Base-by-base conservation (phyloP, 2,797 vertebrate genomes). In the Manis crassicaudata region DNA sequence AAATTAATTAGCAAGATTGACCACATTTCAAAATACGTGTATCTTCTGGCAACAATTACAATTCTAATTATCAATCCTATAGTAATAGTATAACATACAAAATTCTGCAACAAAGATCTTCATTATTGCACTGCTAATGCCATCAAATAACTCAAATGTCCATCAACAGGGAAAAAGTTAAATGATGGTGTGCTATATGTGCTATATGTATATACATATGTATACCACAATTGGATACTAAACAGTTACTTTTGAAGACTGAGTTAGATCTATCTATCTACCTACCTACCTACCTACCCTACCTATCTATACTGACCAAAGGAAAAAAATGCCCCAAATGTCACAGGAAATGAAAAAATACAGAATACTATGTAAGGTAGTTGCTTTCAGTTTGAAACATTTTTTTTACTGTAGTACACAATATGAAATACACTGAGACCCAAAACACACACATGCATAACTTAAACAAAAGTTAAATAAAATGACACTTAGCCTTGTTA, bases 61-160 rank as follows among this genome's bases (percentile, higher is more conserved):
- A 65, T 85, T 80, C 17, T 29, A 88, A 50, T 27, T 86, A 75
- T 63, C 29, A 83, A 72, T 35, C n/a, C 18, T 76, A 77, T 1
- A 90, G 12, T 75, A 89, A 81, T 29, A 95, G 13, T 93, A 82
- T 73, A 25, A 94, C 23, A 94, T 27, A 37, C 4, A 95, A 87
- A 96, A 87, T 75, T 92, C 73, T 17, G 13, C 83, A 85, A 92
- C 72, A 92, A 63, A 70, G 32, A 76, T 56, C n/a, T 95, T 88
- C 60, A 80, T 54, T 94, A 94, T 0, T 70, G 25, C 13, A 76
- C 54, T 89, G 29, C 58, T 90, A 94, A 46, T 23, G 75, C 25
- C 40, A 93, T 29, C 10, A 88, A 77, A 56, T 62, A 91, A 82
- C 17, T 93, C 52, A 92, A 93, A 65, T 67, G 32, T 35, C 67